Conservation (phyloP, 1,140 invertebrate species). For the Drosophila azteca region DNA sequence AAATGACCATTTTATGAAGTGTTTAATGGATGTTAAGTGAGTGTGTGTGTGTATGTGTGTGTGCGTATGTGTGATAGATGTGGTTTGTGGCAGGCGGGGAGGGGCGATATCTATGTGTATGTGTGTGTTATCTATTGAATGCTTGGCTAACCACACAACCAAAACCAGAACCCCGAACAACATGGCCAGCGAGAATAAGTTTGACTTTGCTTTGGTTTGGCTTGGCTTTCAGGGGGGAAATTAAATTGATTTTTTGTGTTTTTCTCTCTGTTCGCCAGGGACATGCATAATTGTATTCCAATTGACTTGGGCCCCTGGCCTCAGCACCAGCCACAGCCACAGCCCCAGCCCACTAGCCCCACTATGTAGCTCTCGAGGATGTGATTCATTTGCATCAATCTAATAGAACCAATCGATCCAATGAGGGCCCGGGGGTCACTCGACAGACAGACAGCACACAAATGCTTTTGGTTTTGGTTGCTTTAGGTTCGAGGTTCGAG, state of each 20-base stretch:
- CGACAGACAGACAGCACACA: too few species aligned
- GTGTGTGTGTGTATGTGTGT: conserved; percentile 51
- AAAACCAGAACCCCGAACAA: background rate
- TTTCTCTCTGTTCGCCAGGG: conserved; percentile 3
- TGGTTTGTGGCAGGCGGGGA: too few species aligned
- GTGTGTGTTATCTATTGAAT: conserved; percentile 72
- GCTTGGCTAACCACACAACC: conserved; percentile 62
- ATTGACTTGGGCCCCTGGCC: conserved; percentile 22
- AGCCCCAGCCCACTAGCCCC: background rate
- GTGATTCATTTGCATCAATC: conserved; percentile 44
- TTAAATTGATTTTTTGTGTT: conserved; percentile 68
- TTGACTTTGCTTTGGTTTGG: conserved; percentile 29
- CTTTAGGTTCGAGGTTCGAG: too few species aligned
- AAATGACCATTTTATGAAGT: conserved; percentile 81
- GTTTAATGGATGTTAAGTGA: conserved; percentile 79
- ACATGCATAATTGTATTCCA: conserved; percentile 67
- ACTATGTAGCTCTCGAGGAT: background rate
- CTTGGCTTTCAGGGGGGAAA: conserved; percentile 24
- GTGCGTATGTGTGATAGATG: conserved; percentile 15
- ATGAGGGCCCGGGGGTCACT: too few species aligned
- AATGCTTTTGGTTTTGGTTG: too few species aligned
- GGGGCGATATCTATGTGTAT: too few species aligned
- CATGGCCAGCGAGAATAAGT: conserved; percentile 12
- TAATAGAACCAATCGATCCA: background rate
- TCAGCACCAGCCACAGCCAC: background rate